phyloP scores from a whole-genome alignment of 2,888 invertebrate genomes.

The Idaea dimidiata region DNA sequence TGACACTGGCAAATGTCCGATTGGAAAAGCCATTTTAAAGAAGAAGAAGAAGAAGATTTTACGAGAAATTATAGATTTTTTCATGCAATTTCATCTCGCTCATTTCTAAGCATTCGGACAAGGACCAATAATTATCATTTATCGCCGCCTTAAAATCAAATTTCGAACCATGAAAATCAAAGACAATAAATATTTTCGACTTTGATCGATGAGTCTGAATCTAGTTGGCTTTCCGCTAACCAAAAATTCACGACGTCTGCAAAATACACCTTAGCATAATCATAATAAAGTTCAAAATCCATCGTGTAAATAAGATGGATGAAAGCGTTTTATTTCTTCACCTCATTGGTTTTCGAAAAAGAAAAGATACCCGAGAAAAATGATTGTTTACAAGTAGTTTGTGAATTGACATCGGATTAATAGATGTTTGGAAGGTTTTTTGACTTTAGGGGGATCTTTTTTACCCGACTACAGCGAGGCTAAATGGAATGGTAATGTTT shows the following conservation, averaged over 20 bases:
- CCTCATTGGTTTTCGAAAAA: neutral
- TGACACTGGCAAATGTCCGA: too few species aligned
- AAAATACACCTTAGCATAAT: neutral
- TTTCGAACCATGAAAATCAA: neutral
- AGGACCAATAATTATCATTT: too few species aligned
- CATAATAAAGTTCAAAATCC: neutral
- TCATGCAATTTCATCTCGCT: too few species aligned
- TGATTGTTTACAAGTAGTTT: neutral
- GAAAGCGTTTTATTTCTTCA: neutral
- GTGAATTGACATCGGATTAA: neutral
- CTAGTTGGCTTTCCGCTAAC: neutral
- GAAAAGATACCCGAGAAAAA: neutral
- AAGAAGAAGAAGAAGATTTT: too few species aligned
- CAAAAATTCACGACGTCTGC: neutral
- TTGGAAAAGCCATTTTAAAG: too few species aligned
- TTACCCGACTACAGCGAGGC: too few species aligned
- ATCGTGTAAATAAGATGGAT: neutral
- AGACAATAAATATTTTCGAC: constrained; percentile 1
- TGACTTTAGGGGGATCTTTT: neutral
- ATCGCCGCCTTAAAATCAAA: neutral
- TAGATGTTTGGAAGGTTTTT: neutral
- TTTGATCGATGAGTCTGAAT: neutral
- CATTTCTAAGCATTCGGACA: too few species aligned
- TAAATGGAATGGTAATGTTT: too few species aligned
- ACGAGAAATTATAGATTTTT: too few species aligned